Conservation (phyloP, 1,140 invertebrate species). For the Drosophila melanogaster region DNA sequence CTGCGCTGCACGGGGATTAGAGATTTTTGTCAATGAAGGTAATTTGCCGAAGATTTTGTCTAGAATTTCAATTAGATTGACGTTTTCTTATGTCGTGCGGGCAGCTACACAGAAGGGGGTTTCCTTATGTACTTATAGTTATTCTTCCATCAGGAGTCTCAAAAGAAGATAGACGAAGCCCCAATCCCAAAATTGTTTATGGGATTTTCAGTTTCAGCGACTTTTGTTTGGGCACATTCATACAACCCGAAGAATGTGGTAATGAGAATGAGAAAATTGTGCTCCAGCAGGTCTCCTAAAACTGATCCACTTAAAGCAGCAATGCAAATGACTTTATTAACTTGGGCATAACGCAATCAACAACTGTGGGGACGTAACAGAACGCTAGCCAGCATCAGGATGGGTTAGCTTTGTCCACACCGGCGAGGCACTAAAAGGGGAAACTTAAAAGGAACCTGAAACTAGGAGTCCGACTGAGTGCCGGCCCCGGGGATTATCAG, state of each 20-base stretch:
- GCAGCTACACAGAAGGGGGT: neutral
- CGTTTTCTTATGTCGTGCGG: constrained; percentile 44
- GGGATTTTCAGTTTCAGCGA: constrained; percentile 31
- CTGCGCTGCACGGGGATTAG: constrained; percentile 63
- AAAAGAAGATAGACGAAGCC: constrained; percentile 6
- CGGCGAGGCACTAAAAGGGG: constrained; percentile 9
- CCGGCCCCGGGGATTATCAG: constrained; percentile 73
- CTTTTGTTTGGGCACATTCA: neutral
- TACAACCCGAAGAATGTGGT: constrained; percentile 4
- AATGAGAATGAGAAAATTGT: constrained; percentile 3
- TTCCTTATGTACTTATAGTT: constrained; percentile 11
- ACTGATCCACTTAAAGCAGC: constrained; percentile 66
- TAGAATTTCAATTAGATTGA: constrained; percentile 84
- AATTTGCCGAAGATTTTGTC: constrained; percentile 84
- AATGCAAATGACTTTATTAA: constrained; percentile 83
- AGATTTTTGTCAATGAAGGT: constrained; percentile 84
- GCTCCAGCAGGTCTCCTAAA: constrained; percentile 4
- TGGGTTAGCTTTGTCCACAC: constrained; percentile 32
- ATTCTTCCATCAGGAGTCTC: constrained; percentile 10
- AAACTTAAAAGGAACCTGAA: constrained; percentile 7
- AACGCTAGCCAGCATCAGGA: constrained; percentile 16
- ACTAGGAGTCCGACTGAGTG: constrained; percentile 13
- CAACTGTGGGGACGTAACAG: constrained; percentile 38
- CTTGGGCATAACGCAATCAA: constrained; percentile 73
- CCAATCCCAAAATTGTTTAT: constrained; percentile 38